These are phyloP conservation scores for Lepilemur septentrionalis DNA, from an alignment of 2,797 vertebrate species.

Conservation along the genomic window DNA sequence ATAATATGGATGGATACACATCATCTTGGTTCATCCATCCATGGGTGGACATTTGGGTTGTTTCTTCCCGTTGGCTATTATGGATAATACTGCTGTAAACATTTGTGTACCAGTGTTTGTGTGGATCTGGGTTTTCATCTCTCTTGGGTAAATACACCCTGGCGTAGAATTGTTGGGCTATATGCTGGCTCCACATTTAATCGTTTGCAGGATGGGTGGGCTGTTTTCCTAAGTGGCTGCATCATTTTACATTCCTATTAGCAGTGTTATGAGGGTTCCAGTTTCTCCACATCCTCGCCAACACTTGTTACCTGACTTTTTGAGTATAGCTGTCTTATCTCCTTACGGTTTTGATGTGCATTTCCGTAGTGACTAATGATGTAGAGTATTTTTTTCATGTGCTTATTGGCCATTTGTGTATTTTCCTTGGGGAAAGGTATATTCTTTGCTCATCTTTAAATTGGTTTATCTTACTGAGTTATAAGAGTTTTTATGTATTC, in stretches of 20 bases:
- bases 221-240: not conserved
- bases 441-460: not conserved
- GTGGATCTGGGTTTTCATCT: not conserved
- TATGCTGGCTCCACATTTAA: not conserved
- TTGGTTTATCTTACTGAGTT: not conserved
- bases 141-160: not conserved
- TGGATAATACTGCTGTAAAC: not conserved
- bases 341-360: not conserved
- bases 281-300: not conserved
- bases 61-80: not conserved
- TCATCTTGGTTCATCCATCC: not conserved
- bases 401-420: not conserved
- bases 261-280: not conserved
- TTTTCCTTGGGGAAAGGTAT: not conserved
- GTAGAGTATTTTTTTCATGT: not conserved
- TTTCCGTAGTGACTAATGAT: not conserved
- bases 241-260: not conserved
- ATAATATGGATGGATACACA: not conserved
- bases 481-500: not conserved
- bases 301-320: not conserved
- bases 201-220: not conserved
- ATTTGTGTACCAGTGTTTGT: not conserved
- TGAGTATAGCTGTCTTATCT: not conserved
- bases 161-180: not conserved
- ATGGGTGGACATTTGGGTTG: not conserved